Base-by-base conservation (phyloP, 37 sponge, comb jelly and placozoan genomes). In the Crambe crambe region DNA sequence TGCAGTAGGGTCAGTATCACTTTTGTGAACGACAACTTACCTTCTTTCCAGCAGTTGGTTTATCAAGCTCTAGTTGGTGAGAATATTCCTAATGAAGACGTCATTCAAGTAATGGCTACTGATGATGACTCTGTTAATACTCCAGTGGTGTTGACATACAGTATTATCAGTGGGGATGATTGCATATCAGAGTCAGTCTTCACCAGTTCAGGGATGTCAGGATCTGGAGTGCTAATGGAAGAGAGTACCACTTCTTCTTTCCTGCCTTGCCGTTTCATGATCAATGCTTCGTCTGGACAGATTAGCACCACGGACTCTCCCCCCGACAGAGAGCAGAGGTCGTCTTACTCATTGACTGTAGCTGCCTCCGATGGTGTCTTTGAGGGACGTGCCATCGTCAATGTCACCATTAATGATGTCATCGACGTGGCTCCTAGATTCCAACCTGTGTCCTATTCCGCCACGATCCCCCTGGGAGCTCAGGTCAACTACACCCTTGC, bases 401-500 rank as follows among this genome's bases (percentile, higher is more conserved):
- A 26, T 12, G 37, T 90, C 26, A 56, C 42, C 0, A 61, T 90
- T 18, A 47, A 56, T 0, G 81, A 85, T 77, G 62, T 76, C 12
- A 81, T 41, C 59, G 92, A 91, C 65, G 78, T 64, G 41, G 59
- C 88, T 40, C 92, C 92, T 4, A 56, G 58, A 2, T 87, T 91
- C 67, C 42, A 41, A 29, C 79, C 78, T 17, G 42, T 59, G 23
- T 75, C 27, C 42, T 85, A 90, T 60, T 56, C 42, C 34, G 79
- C 61, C 17, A 82, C 74, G 47, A 51, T 90, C 23, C 74, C 78
- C 32, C 56, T 63, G 18, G 86, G 79, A 60, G 73, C 79, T 0
- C 56, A 37, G 27, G 67, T 6, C 21, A 58, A 81, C 21, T 30
- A 1, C 42, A 30, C 51, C 10, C 27, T 86, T 1, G 80, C 56